phyloP scores from a whole-genome alignment of 35 echinoderm and acorn worm species.

The Heliocidaris tuberculata region DNA sequence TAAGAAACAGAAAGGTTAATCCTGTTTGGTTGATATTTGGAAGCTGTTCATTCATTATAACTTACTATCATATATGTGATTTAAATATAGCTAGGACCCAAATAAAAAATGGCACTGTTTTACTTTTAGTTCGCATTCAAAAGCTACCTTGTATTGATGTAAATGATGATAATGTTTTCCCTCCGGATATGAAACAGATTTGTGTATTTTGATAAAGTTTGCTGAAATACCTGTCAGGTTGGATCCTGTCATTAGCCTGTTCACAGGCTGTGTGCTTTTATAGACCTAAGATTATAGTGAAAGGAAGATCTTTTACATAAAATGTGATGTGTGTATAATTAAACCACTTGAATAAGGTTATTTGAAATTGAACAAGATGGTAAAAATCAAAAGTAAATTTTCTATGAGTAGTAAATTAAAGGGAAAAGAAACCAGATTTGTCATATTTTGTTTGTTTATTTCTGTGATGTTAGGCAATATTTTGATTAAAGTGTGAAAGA shows the following conservation, averaged over 20 bases:
- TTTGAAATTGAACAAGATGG: not conserved
- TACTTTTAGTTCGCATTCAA: too few species aligned
- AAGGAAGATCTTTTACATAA: not conserved
- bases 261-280: not conserved
- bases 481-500: not conserved
- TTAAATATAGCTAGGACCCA: too few species aligned
- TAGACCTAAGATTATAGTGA: not conserved
- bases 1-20: too few species aligned
- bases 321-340: not conserved
- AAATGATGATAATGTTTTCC: too few species aligned
- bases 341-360: not conserved
- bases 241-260: not conserved
- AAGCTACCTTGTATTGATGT: too few species aligned
- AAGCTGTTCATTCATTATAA: too few species aligned
- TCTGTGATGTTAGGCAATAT: too few species aligned
- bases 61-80: too few species aligned
- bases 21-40: too few species aligned
- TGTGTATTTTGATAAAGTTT: not conserved
- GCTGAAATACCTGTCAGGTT: not conserved
- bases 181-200: not conserved
- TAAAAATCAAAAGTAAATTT: not conserved
- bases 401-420: not conserved
- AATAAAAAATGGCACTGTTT: too few species aligned
- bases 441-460: not conserved
- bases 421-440: not conserved